Percentiles rank a stretch among this genome's conserved stretches.
Evolutionary conservation across 92 coral and sea anemone genomes (phyloP).

Genomic region (Nematostella vectensis): DNA sequence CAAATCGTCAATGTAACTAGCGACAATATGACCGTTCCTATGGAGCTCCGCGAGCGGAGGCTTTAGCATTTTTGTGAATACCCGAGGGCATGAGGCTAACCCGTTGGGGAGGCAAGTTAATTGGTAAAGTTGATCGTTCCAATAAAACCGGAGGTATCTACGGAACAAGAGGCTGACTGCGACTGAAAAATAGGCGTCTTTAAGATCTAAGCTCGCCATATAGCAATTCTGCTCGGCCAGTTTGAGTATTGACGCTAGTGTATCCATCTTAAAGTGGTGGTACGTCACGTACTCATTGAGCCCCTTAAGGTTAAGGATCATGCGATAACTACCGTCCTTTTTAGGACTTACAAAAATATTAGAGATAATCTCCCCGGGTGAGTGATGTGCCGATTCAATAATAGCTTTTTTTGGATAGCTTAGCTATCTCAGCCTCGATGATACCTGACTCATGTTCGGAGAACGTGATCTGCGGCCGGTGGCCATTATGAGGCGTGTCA

Average conservation of each 20-base stretch:
- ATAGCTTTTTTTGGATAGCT: constrained; percentile 10
- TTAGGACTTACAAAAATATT: constrained; percentile 16
- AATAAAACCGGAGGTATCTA: constrained; percentile 16
- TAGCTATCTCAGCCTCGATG: constrained; percentile 13
- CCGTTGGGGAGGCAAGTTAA: constrained; percentile 33
- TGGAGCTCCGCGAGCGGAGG: constrained; percentile 19
- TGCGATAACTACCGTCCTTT: constrained; percentile 18
- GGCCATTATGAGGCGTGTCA: constrained; percentile 4
- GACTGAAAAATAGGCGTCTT: constrained; percentile 18
- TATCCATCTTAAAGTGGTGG: constrained; percentile 25
- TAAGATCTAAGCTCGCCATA: constrained; percentile 9
- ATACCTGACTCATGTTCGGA: constrained; percentile 5
- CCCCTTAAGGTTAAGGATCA: constrained; percentile 16
- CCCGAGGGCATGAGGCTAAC: background rate
- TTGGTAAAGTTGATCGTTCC: constrained; percentile 6
- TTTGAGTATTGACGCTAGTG: constrained; percentile 2
- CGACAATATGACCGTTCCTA: constrained; percentile 13
- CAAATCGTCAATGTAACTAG: constrained; percentile 25
- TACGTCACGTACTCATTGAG: constrained; percentile 12
- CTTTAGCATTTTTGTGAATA: too few relatives aligned
- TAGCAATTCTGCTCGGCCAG: constrained; percentile 10
- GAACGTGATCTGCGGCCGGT: constrained; percentile 1
- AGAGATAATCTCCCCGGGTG: constrained; percentile 9
- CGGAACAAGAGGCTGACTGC: background rate
- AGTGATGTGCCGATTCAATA: constrained; percentile 6